Base-by-base conservation (phyloP, 2,113 vertebrate species). In the Andinoacara biseriatus region DNA sequence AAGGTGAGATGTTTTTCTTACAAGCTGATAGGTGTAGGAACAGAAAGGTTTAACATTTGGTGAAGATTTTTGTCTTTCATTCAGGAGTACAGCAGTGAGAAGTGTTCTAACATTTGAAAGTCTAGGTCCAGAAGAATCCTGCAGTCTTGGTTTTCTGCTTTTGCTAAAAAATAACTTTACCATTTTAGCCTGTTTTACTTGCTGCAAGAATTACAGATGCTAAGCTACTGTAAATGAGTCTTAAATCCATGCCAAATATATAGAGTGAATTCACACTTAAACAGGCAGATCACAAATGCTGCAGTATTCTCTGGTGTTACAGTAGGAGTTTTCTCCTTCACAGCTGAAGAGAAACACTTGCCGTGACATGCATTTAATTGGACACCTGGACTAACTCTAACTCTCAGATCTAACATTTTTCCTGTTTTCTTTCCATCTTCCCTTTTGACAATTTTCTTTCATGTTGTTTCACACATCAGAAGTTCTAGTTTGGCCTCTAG, bases 401-500 rank as follows among this genome's bases (percentile, higher is more conserved):
- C n/a, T 61, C 7, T 81, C 54, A 52, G 43, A 15, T 84, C 57
- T 91, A 93, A 93, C 82, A 63, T 91, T 15, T 78, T 80, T 79
- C 92, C 80, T 92, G 31, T 81, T 80, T 80, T 93, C 80, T 65
- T 85, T 46, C 74, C 61, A 57, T 82, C 72, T 79, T 91, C 67
- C 46, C 46, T 43, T 62, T 61, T 86, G 54, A 84, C 57, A 40
- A 40, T 86, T 85, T 67, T 89, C 65, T 83, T 26, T 92, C 46
- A 74, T 90, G 58, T 80, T 81, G 61, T 89, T 87, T 87, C 49
- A 84, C 61, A 83, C 40, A n/a, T 92, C 93, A 96, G 95, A 94
- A 96, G 94, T 86, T 85, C 89, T 94, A 95, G 94, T 84, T 95
- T 96, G 95, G 94, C 94, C 77, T 95, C 95, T 85, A 94, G 94